Evolutionary conservation across 2,888 invertebrate genomes (phyloP).

Genomic region (Villa cingulata): DNA sequence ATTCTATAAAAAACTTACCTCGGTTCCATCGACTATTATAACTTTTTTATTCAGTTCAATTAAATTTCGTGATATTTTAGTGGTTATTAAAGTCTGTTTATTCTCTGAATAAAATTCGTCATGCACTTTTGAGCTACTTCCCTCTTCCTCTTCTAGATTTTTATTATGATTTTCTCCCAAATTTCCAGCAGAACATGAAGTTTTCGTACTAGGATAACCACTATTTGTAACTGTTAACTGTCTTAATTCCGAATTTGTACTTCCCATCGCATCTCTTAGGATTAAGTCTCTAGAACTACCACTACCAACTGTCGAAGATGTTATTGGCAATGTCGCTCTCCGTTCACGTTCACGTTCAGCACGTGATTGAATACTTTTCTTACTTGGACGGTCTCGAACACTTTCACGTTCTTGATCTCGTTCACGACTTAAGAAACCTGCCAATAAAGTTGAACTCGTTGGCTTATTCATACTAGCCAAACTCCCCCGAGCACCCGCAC

Average conservation of each 20-base stretch:
- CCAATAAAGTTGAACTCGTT: conserved; percentile 68
- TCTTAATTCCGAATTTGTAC: conserved; percentile 9
- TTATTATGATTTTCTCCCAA: conserved; percentile 1
- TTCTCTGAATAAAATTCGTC: neutral
- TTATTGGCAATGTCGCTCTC: conserved; percentile 25
- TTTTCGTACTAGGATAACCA: neutral
- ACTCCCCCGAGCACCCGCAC: conserved; percentile 64
- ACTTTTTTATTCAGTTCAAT: conserved; percentile 33
- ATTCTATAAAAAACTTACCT: conserved; percentile 23
- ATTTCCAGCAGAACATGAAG: conserved; percentile 7
- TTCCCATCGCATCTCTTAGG: conserved; percentile 7
- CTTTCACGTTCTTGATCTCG: conserved; percentile 21
- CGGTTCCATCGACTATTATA: conserved; percentile 34
- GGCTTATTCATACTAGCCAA: conserved; percentile 78
- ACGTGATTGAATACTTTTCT: conserved; percentile 12
- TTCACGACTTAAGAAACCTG: conserved; percentile 61
- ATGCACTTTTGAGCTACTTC: neutral
- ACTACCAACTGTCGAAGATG: conserved; percentile 13
- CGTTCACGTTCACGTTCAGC: conserved; percentile 23
- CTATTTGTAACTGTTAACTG: conserved; percentile 1
- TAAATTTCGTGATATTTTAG: conserved; percentile 6
- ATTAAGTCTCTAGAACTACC: conserved; percentile 7
- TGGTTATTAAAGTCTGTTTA: too few relatives aligned
- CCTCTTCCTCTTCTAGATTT: neutral
- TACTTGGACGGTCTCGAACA: conserved; percentile 9